Conservation (phyloP, 2,113 vertebrate species). For the Rhinoderma darwinii region DNA sequence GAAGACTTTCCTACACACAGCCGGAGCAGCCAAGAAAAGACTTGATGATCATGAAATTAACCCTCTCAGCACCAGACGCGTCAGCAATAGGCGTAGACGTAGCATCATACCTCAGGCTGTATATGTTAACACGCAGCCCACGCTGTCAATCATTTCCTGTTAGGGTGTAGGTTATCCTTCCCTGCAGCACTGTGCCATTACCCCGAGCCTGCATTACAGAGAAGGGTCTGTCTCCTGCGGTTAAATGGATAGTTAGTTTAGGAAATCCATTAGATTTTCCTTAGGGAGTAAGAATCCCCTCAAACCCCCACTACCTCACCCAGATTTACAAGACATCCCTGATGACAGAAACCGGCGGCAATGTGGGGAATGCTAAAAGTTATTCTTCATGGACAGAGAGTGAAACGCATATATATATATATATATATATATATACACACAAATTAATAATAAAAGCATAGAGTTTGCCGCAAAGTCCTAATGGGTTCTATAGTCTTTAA, state of each 20-base stretch:
- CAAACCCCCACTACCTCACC: slow-evolving; percentile 16
- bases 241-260: slow-evolving; percentile 23
- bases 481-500: too few species aligned
- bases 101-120: not conserved
- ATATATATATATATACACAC: too few species aligned
- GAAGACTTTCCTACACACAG: slow-evolving; percentile 7
- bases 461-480: too few species aligned
- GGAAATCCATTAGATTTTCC: slow-evolving; percentile 49
- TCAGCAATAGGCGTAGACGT: not conserved
- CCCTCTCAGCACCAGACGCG: not conserved
- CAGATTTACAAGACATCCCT: slow-evolving; percentile 31
- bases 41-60: not conserved
- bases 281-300: slow-evolving; percentile 33
- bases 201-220: slow-evolving; percentile 9
- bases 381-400: not conserved
- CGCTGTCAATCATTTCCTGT: slow-evolving; percentile 23
- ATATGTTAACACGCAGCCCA: slow-evolving; percentile 1
- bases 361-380: slow-evolving; percentile 3
- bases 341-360: not conserved
- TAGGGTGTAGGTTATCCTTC: slow-evolving; percentile 24
- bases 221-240: slow-evolving; percentile 31
- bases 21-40: slow-evolving; percentile 21
- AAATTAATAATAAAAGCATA: too few species aligned
- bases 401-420: not conserved
- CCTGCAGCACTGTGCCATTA: slow-evolving; percentile 10